Percentiles rank a stretch among this genome's conserved stretches.
Conservation (phyloP, 2,113 vertebrate species). For the Toxostoma redivivum region DNA sequence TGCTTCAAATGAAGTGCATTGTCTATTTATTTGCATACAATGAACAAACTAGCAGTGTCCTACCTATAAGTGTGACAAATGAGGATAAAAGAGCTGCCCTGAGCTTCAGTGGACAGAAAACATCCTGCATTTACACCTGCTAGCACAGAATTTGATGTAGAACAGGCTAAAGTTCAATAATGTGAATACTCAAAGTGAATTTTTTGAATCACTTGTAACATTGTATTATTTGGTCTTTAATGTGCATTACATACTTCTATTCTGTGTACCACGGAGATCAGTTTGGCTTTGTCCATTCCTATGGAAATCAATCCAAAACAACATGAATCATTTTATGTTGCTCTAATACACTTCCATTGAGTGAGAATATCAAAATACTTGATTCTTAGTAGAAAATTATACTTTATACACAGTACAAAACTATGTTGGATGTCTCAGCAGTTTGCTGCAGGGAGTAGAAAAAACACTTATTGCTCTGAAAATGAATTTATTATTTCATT, state of each 20-base stretch:
- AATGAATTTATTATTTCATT: neutral
- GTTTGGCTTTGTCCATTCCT: neutral
- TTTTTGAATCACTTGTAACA: neutral
- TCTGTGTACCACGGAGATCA: accelerated
- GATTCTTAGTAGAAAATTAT: neutral
- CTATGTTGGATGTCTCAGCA: neutral
- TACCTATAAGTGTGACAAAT: neutral
- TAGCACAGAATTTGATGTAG: accelerated
- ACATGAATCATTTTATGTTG: neutral
- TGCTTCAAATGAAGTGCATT: neutral
- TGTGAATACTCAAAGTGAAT: neutral
- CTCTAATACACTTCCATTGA: neutral
- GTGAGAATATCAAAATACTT: neutral
- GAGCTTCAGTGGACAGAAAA: neutral
- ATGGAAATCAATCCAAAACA: neutral
- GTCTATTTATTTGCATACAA: neutral
- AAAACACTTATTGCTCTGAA: neutral
- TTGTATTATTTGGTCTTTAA: neutral
- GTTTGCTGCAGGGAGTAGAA: neutral
- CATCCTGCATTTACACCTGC: neutral
- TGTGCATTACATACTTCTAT: neutral
- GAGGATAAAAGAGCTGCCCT: neutral
- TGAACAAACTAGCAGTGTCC: neutral
- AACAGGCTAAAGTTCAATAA: neutral
- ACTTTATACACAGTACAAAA: neutral